Evolutionary conservation across 1,140 invertebrate species (phyloP).

Genomic region (Aethina tumida): DNA sequence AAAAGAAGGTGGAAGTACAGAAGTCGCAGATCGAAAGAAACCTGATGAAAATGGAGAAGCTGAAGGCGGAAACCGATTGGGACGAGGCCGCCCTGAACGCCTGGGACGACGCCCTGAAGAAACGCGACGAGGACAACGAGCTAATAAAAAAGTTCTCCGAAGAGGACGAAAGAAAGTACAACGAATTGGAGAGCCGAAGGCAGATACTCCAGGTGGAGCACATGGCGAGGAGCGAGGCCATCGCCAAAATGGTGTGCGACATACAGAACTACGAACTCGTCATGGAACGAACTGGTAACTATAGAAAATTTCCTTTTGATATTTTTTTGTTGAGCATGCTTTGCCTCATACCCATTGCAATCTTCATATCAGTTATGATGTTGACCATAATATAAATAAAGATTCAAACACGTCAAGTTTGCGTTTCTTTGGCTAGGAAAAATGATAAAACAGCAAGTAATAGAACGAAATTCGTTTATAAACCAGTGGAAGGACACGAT

Average conservation of each 20-base stretch:
- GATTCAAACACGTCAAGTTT: too few relatives aligned
- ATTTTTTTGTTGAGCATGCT: too few relatives aligned
- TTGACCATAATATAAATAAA: too few relatives aligned
- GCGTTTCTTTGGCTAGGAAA: too few relatives aligned
- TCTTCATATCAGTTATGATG: too few relatives aligned
- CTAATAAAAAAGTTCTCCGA: slow-evolving; percentile 53
- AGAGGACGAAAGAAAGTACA: slow-evolving; percentile 50
- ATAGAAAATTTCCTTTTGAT: neutral
- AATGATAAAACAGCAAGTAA: slow-evolving; percentile 26
- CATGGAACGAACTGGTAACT: slow-evolving; percentile 36
- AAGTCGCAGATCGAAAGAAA: slow-evolving; percentile 25
- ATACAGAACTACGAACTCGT: slow-evolving; percentile 42
- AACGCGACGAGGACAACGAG: slow-evolving; percentile 47
- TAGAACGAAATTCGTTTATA: slow-evolving; percentile 26
- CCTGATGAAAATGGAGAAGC: slow-evolving; percentile 43
- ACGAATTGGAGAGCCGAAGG: slow-evolving; percentile 42
- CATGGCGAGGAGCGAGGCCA: slow-evolving; percentile 36
- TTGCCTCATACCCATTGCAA: too few relatives aligned
- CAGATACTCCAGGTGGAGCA: slow-evolving; percentile 43
- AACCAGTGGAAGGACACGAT: slow-evolving; percentile 42
- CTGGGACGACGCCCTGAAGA: slow-evolving; percentile 50
- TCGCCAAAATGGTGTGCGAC: slow-evolving; percentile 40
- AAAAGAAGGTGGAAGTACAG: slow-evolving; percentile 34
- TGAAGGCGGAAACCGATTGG: slow-evolving; percentile 47
- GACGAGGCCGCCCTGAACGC: slow-evolving; percentile 49